These are phyloP conservation scores for Equus quagga DNA, from an alignment of 2,113 vertebrate species.

Conservation along the genomic window DNA sequence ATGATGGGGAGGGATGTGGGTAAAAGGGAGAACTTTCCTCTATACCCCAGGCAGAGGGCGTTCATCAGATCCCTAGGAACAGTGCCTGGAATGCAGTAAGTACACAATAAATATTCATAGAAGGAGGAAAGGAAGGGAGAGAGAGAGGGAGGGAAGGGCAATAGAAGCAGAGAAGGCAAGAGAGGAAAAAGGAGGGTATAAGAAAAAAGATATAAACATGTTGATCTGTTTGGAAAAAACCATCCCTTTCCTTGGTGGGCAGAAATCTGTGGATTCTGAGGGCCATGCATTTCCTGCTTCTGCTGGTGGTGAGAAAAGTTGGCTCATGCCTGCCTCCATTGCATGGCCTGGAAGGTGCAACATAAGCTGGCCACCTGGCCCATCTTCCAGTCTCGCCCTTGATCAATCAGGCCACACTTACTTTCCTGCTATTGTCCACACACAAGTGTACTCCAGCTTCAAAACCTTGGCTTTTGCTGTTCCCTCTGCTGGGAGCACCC, in stretches of 20 bases:
- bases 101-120: neutral
- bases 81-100: neutral
- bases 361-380: neutral
- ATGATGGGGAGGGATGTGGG: rapidly evolving
- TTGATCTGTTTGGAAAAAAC: neutral
- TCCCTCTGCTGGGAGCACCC: neutral
- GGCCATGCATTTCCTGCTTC: neutral
- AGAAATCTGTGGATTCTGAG: neutral
- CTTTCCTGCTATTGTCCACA: neutral
- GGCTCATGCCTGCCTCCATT: rapidly evolving
- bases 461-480: neutral
- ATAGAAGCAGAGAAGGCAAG: neutral
- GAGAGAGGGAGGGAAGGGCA: neutral
- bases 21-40: neutral
- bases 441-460: neutral
- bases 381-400: neutral
- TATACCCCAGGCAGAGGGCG: neutral
- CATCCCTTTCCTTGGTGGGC: neutral
- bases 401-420: neutral
- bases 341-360: rapidly evolving
- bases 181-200: neutral
- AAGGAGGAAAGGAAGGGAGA: neutral
- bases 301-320: neutral
- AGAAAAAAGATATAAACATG: neutral
- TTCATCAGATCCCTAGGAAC: neutral